Percentiles rank a stretch among this genome's conserved stretches.
phyloP scores from a whole-genome alignment of 2,797 vertebrate species.

The Mormyrus hasselquistii region DNA sequence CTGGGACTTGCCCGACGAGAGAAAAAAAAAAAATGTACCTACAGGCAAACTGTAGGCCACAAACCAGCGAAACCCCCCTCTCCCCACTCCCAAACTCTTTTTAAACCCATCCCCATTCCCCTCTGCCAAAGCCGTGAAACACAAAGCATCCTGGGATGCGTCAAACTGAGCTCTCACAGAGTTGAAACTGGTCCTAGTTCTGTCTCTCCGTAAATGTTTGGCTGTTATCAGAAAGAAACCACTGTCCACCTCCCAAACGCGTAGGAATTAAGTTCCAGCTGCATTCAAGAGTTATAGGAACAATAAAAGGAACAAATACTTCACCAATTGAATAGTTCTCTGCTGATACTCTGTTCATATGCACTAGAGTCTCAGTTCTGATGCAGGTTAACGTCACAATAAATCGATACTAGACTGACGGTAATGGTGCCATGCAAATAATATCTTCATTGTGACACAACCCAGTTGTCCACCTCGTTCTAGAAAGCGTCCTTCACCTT shows the following conservation, averaged over 20 bases:
- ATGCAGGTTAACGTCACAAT: background rate
- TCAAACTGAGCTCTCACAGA: background rate
- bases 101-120: background rate
- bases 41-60: conserved; percentile 48
- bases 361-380: background rate
- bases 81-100: background rate
- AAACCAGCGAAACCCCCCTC: conserved; percentile 1
- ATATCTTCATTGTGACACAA: background rate
- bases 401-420: background rate
- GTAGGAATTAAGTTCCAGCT: background rate
- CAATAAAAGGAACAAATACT: background rate
- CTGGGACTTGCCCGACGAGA: conserved; percentile 59
- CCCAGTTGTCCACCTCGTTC: background rate
- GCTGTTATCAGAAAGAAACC: background rate
- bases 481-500: background rate
- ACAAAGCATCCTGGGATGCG: background rate
- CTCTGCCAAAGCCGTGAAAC: background rate
- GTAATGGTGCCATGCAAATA: background rate
- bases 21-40: conserved; percentile 53
- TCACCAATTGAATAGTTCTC: background rate
- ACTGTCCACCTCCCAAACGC: background rate
- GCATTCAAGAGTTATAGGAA: background rate
- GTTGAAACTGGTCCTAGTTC: background rate
- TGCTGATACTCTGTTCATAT: background rate
- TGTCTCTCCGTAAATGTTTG: background rate